These are phyloP conservation scores for Berghia stephanieae DNA, from an alignment of 1,140 invertebrate genomes.

Conservation along the genomic window DNA sequence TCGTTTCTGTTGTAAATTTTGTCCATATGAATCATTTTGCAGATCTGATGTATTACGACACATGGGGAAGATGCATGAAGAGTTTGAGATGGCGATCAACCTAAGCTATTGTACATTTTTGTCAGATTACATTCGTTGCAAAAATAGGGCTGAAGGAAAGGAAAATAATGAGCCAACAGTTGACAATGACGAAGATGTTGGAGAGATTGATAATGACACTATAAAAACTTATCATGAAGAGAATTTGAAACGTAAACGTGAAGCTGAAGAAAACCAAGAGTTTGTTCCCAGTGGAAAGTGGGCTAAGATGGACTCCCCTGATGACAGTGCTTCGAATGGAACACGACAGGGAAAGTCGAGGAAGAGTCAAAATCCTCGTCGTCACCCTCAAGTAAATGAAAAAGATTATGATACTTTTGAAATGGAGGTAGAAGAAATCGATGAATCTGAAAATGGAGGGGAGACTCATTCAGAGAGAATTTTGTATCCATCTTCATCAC, in stretches of 20 bases:
- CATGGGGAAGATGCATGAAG: constrained; percentile 44
- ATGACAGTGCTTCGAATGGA: not conserved
- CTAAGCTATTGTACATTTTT: constrained; percentile 53
- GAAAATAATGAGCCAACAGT: constrained; percentile 36
- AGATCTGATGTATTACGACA: constrained; percentile 55
- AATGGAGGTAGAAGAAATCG: constrained; percentile 50
- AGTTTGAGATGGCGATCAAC: constrained; percentile 45
- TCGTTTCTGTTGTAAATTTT: constrained; percentile 56
- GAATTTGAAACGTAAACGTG: not conserved
- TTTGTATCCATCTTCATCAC: constrained; percentile 11
- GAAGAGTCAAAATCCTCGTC: not conserved
- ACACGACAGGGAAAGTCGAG: constrained; percentile 11
- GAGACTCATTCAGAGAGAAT: not conserved
- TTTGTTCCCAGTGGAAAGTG: no score
- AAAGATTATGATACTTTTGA: constrained; percentile 45
- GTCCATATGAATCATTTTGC: constrained; percentile 57
- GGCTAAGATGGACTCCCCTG: not conserved
- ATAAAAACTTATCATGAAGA: constrained; percentile 16
- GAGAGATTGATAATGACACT: constrained; percentile 8
- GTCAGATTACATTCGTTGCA: constrained; percentile 46
- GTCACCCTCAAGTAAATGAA: constrained; percentile 23
- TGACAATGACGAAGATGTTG: constrained; percentile 38
- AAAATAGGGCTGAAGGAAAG: constrained; percentile 20
- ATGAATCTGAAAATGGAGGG: constrained; percentile 25
- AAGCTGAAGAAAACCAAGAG: not conserved